Evolutionary conservation across 2,888 invertebrate species (phyloP), one percentile per base, ranked within the genome.

Genomic region (Chorisops tibialis): DNA sequence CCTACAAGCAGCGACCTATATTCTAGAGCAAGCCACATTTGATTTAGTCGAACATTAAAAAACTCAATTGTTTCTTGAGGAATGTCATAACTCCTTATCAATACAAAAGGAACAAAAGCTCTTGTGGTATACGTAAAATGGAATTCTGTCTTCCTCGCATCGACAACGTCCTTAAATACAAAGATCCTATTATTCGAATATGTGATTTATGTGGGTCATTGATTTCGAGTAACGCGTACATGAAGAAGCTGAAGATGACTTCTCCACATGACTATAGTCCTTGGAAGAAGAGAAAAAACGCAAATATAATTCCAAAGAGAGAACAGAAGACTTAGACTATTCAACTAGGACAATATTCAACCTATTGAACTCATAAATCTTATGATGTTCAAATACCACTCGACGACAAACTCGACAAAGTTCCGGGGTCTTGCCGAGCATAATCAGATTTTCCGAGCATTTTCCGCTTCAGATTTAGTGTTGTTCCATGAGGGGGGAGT

Each of bases 201-300:
- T 52, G 52, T 52, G 51, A 61, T 61, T 50, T 61, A 51, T 61
- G 51, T 61, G 61, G 61, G 61, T 61, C 61, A 61, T 52, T 52
- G 61, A 52, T 61, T 61, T 61, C 35, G 51, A 52, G 52, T 61
- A 52, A 52, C 52, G 52, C 39, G 12, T 52, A 21, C 38, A 38
- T 38, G 30, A 21, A 24, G 49, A 21, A 24, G 3, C 12, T 19
- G 12, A n/a, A 16, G 12, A 43, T 43, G 12, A 48, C 6, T 12
- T 21, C 9, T n/a, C 19, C n/a, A 48, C 24, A 48, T 22, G 22
- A 48, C 22, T 22, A 48, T 24, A 22, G 16, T 48, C 22, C 22
- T 48, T 12, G 3, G 21, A 21, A 48, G 48, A 21, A 6, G 48
- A 45, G 45, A 9, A 39, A 37, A 37, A 11, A 37, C 6, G 45